Evolutionary conservation across 2,888 invertebrate species (phyloP), one percentile per base, ranked within the genome.

Genomic region (Chrysodeixis includens): DNA sequence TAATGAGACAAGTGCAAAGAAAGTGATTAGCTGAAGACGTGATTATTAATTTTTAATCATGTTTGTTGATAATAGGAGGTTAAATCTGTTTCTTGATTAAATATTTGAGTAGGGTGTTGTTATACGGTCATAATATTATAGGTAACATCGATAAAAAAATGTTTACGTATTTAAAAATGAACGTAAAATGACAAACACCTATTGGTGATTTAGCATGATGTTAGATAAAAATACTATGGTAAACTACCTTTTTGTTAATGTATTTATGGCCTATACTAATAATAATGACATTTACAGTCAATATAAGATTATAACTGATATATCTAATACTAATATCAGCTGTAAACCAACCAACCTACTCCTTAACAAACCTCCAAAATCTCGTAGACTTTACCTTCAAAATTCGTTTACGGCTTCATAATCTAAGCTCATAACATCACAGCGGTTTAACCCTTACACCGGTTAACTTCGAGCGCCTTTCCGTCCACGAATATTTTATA

Each of bases 401-500:
- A 80, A 82, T 79, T 76, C 69, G 79, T 75, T 76, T 65, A 73
- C 59, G 71, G 62, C 76, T 71, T 74, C 66, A 76, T 76, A 81
- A 84, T 86, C 83, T 81, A 73, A 65, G 79, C 71, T 78, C 78
- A 79, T 83, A 81, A 83, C 79, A 79, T 76, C 66, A 81, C 71
- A 74, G 66, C 69, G 76, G 82, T 82, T 78, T 82, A 84, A 85
- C 84, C 82, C 76, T 82, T 79, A 71, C 60, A 75, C 65, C 62
- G 68, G 71, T 76, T 72, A 83, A 84, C 72, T 81, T 86, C 76
- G 74, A 82, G 78, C 79, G 74, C 78, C 81, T 84, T 84, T 84
- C 78, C 83, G 82, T 82, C 82, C 71, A 78, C 81, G 86, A 86
- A 91, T 91, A 91, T 91, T 90, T 90, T 89, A 90, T 89, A 88